Conservation (phyloP, 1,140 invertebrate genomes). For the Drosophila eugracilis region DNA sequence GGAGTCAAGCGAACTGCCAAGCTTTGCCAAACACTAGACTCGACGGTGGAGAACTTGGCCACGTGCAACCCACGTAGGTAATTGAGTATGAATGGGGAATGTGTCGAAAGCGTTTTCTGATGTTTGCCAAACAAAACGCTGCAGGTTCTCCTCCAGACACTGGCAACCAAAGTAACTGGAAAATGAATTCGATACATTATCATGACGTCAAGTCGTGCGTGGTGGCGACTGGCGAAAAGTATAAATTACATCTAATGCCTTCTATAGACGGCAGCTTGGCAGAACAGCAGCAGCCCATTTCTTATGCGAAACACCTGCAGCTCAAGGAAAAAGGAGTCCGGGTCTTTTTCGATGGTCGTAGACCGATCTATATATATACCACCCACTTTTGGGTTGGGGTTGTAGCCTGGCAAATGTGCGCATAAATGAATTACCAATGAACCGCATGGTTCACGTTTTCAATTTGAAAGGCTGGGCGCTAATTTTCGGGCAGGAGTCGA, state of each 20-base stretch:
- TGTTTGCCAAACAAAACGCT: conserved; percentile 78
- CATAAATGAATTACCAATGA: conserved; percentile 84
- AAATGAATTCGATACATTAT: conserved; percentile 84
- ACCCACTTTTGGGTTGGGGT: conserved; percentile 2
- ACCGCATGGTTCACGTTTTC: conserved; percentile 79
- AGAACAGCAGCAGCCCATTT: conserved; percentile 58
- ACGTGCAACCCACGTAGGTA: conserved; percentile 69
- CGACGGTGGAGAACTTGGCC: conserved; percentile 46
- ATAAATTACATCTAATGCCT: conserved; percentile 74
- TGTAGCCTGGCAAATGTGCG: conserved; percentile 65
- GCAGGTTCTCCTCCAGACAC: conserved; percentile 9
- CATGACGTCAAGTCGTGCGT: conserved; percentile 81
- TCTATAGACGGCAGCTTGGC: conserved; percentile 56
- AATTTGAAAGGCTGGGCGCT: conserved; percentile 67
- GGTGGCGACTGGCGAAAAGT: conserved; percentile 76
- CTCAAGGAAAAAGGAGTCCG: too few species aligned
- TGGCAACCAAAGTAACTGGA: conserved; percentile 80
- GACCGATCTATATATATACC: neutral
- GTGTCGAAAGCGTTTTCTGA: conserved; percentile 76
- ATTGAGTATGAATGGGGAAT: conserved; percentile 82
- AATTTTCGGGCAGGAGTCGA: conserved; percentile 52
- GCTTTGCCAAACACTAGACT: conserved; percentile 26
- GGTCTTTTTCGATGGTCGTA: too few species aligned
- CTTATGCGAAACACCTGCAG: conserved; percentile 80
- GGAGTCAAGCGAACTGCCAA: conserved; percentile 5